Conservation (phyloP, 2,113 vertebrate genomes). For the Mesocricetus auratus region DNA sequence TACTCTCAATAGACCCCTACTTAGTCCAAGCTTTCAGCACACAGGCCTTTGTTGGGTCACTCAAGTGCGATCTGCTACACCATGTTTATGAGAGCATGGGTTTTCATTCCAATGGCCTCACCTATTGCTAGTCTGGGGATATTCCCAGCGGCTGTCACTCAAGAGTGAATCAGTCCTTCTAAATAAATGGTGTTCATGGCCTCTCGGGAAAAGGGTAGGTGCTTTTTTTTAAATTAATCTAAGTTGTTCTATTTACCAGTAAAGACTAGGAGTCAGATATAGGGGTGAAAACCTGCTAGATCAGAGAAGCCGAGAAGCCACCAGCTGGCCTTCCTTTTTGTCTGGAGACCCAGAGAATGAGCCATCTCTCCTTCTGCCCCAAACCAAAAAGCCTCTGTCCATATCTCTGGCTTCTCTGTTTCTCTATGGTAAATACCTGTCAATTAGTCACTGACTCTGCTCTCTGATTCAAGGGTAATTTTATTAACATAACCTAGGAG, state of each 20-base stretch:
- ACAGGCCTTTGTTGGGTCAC: background rate
- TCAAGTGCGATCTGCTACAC: background rate
- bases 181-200: background rate
- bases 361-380: background rate
- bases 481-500: background rate
- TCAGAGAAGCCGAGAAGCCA: too few relatives aligned
- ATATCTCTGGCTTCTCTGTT: background rate
- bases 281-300: background rate
- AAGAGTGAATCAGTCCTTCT: background rate
- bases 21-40: background rate
- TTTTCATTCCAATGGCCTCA: background rate
- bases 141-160: background rate
- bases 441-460: background rate
- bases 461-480: background rate
- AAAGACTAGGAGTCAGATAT: background rate
- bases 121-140: background rate
- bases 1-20: background rate
- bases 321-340: background rate
- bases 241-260: background rate
- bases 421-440: background rate
- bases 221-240: too few relatives aligned
- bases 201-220: background rate
- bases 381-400: background rate
- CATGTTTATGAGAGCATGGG: background rate
- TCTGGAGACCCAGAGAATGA: background rate